Conservation (phyloP, 2,888 invertebrate species). For the Phania funesta region DNA sequence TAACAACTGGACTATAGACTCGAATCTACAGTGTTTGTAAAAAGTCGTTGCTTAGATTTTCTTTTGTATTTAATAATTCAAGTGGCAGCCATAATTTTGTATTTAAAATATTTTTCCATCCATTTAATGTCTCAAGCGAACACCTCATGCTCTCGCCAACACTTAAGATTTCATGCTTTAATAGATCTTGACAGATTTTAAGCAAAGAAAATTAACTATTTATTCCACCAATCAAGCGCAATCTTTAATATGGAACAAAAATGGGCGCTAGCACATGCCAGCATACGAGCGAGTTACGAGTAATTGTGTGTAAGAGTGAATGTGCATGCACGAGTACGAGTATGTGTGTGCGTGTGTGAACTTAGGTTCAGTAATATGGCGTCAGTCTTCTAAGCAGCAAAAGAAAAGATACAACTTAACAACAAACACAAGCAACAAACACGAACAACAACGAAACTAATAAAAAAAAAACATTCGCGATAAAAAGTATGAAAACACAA, state of each 20-base stretch:
- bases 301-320: neutral
- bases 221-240: slow-evolving; percentile 48
- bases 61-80: too few relatives aligned
- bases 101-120: too few relatives aligned
- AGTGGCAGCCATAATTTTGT: too few relatives aligned
- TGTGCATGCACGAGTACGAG: slow-evolving; percentile 4
- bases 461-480: slow-evolving; percentile 32
- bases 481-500: neutral
- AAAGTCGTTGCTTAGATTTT: too few relatives aligned
- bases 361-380: slow-evolving; percentile 49
- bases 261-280: slow-evolving; percentile 14
- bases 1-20: too few relatives aligned
- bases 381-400: slow-evolving; percentile 53
- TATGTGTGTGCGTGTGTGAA: neutral
- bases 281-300: neutral
- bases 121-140: neutral
- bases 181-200: neutral
- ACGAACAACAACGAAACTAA: slow-evolving; percentile 3
- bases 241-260: slow-evolving; percentile 18
- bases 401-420: slow-evolving; percentile 31
- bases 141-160: too few relatives aligned
- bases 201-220: slow-evolving; percentile 4
- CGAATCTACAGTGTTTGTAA: too few relatives aligned
- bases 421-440: slow-evolving; percentile 11
- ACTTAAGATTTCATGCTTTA: neutral